A percentile compares a stretch with the other conserved stretches of the same genome.
Conservation (phyloP, 2,113 vertebrate species). For the Malaclemys terrapin region DNA sequence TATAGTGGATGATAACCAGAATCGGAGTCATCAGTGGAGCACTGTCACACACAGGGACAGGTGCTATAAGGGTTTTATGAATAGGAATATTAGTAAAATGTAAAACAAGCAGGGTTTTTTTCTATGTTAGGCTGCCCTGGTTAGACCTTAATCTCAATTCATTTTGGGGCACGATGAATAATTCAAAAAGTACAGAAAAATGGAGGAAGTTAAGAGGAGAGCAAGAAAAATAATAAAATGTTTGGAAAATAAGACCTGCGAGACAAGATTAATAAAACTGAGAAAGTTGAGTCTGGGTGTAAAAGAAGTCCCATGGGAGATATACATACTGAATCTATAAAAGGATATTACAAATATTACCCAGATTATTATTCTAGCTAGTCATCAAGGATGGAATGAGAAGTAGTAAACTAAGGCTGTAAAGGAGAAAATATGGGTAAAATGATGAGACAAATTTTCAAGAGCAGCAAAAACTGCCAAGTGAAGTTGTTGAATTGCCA, state of each 20-base stretch:
- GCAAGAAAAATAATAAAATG: background rate
- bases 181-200: conserved; percentile 40
- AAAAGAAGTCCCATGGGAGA: background rate
- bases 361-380: background rate
- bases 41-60: background rate
- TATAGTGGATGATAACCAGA: background rate
- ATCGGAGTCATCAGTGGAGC: background rate
- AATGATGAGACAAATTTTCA: background rate
- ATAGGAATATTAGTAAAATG: background rate
- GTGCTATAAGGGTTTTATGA: background rate
- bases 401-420: background rate
- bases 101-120: background rate
- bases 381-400: background rate
- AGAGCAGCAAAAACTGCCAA: background rate
- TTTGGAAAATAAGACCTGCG: conserved; percentile 10
- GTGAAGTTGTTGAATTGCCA: background rate
- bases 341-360: conserved; percentile 17
- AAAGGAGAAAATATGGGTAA: background rate
- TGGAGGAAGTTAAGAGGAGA: background rate
- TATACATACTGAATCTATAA: background rate
- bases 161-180: background rate
- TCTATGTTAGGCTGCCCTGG: background rate
- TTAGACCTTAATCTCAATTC: conserved; percentile 4
- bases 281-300: background rate
- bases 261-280: conserved; percentile 2